Evolutionary conservation across 35 echinoderm and acorn worm species (phyloP).

Genomic region (Heliocidaris erythrogramma): DNA sequence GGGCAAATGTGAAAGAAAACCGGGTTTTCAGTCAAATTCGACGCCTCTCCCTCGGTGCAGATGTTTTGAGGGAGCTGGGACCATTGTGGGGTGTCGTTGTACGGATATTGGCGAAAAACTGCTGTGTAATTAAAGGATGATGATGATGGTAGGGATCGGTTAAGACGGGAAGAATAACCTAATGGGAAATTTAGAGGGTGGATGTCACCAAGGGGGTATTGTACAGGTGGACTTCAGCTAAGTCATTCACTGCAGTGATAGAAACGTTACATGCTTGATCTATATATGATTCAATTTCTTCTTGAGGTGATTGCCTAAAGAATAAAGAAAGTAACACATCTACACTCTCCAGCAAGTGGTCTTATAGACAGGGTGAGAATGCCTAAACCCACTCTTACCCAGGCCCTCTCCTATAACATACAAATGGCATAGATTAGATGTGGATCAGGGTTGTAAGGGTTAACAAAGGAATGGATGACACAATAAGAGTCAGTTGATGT

Average conservation of each 20-base stretch:
- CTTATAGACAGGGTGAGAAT: neutral
- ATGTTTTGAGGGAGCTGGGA: neutral
- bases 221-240: neutral
- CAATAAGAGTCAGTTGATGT: neutral
- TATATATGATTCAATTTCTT: conserved; percentile 5
- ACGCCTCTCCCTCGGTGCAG: neutral
- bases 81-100: neutral
- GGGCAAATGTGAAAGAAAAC: neutral
- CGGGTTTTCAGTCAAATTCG: conserved; percentile 1
- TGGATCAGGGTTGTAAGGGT: neutral
- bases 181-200: neutral
- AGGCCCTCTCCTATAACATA: neutral
- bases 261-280: neutral
- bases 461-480: neutral
- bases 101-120: conserved; percentile 36
- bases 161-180: neutral
- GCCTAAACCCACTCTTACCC: neutral
- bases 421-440: neutral
- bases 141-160: neutral
- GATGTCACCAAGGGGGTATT: neutral
- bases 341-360: conserved; percentile 2
- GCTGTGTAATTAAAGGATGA: conserved; percentile 39
- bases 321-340: neutral
- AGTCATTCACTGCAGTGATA: neutral
- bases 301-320: neutral